Evolutionary conservation across 2,888 invertebrate genomes (phyloP), one percentile per base, ranked within the genome.

Genomic region (Hedychridium roseum): DNA sequence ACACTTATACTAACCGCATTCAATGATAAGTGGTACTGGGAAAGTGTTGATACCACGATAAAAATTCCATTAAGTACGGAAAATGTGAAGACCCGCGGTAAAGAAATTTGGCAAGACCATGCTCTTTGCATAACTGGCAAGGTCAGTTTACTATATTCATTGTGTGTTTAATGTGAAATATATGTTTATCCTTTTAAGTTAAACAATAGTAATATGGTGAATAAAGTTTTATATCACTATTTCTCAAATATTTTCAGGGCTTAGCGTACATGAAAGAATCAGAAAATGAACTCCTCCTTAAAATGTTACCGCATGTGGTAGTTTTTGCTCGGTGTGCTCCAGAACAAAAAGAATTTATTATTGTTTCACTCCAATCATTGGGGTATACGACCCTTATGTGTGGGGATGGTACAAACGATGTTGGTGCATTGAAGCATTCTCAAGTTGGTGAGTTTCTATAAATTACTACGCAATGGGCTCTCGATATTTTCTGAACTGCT

Each of bases 381-480:
- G 99, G 99, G 2, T 94, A 87, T 71, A 86, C 87, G 2, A 96
- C 97, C 0, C 82, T 99, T 1, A 99, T 99, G 99, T 99, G 99
- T 75, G 99, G 99, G 1, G 99, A 99, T 81, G 99, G 99, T 43
- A 99, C 99, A 1, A 99, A 99, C 78, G 99, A 99, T 81, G 99
- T 99, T 7, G 99, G 99, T 12, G 97, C 97, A 2, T 81, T 99
- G 38, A 99, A 99, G 80, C 99, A 99, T 80, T 97, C 99, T 21
- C 91, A 99, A 80, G 97, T 93, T 71, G 89, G 89, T 85, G 51
- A 66, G 77, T 70, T n/a, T n/a, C n/a, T n/a, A n/a, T n/a, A n/a
- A n/a, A n/a, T n/a, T n/a, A n/a, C n/a, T n/a, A n/a, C n/a, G n/a
- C n/a, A n/a, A n/a, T n/a, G n/a, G n/a, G n/a, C n/a, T n/a, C n/a